Evolutionary conservation across 2,797 vertebrate species (phyloP).

Genomic region (Pseudochaenichthys georgianus): DNA sequence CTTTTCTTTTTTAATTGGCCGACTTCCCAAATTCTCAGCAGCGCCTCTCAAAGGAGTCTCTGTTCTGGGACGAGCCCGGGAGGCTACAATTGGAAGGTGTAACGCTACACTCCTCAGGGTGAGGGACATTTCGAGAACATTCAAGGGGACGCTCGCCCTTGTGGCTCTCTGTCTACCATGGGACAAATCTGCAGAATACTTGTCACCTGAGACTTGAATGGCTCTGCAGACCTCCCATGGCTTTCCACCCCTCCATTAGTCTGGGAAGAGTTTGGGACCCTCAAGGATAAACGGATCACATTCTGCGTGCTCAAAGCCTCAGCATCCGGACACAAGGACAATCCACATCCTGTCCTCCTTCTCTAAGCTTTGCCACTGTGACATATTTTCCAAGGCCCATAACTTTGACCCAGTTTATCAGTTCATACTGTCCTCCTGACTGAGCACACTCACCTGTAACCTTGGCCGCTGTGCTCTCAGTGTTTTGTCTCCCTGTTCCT

Average conservation of each 20-base stretch:
- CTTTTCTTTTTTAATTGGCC: neutral
- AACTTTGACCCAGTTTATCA: no score
- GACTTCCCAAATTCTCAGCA: constrained; percentile 35
- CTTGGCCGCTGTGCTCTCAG: no score
- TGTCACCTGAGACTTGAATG: constrained; percentile 73
- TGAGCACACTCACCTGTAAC: no score
- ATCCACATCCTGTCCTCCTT: constrained; percentile 45
- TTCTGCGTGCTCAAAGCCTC: constrained; percentile 40
- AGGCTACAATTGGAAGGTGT: constrained; percentile 67
- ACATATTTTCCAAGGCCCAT: no score
- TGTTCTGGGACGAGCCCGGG: constrained; percentile 65
- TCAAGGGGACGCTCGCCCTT: constrained; percentile 64
- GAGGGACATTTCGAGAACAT: constrained; percentile 71
- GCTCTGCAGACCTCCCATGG: constrained; percentile 18
- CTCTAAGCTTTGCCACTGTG: constrained; percentile 24
- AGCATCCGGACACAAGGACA: constrained; percentile 43
- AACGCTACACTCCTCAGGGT: constrained; percentile 75
- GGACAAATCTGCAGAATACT: constrained; percentile 64
- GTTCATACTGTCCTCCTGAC: no score
- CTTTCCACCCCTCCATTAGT: constrained; percentile 21
- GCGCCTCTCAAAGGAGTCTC: constrained; percentile 72
- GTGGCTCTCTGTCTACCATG: constrained; percentile 60
- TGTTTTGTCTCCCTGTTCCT: no score
- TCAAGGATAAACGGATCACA: constrained; percentile 67
- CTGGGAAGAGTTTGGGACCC: constrained; percentile 55